Evolutionary conservation across 2,888 invertebrate species (phyloP), one percentile per base, ranked within the genome.

Genomic region (Heterodera filipjevi): DNA sequence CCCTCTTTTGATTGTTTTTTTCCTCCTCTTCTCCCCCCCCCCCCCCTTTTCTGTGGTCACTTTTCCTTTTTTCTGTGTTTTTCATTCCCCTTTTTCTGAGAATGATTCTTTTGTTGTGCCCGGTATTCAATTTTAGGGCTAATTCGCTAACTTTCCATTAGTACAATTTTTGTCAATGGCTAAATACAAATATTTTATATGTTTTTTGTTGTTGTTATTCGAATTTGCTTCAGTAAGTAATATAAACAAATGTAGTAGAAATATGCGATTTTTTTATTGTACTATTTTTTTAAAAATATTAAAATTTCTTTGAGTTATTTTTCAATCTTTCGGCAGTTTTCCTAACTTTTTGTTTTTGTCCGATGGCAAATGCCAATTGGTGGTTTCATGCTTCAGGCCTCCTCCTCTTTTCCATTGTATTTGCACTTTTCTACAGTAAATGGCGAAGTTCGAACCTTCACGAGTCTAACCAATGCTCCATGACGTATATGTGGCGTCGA

Each of bases 401-500:
- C 59, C 59, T 59, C 27, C 27, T n/a, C 59, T 6, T 59, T 2
- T 59, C 22, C 27, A 27, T 59, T 59, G 59, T 27, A 27, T n/a
- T 59, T 59, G n/a, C 59, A n/a, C 12, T 59, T n/a, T 59, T 59
- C 6, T 59, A 59, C 59, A 6, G 12, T 6, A 59, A 59, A 59
- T 68, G 32, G 33, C 32, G 33, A 16, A 22, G 12, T 35, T 75
- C 19, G 30, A 59, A 10, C 12, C n/a, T 22, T n/a, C 44, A 79
- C 39, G 82, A 82, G 44, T 27, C 49, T 49, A 83, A 83, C 68
- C 76, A 74, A 10, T 82, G 82, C 68, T 53, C 74, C 39, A 84
- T 84, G 84, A 83, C 84, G 3, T 81, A n/a, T 46, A 83, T 83
- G 83, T 83, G 83, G 83, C 53, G 83, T n/a, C 66, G 78, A 33